Conservation (phyloP, 2,113 vertebrate genomes). For the Varanus komodoensis region DNA sequence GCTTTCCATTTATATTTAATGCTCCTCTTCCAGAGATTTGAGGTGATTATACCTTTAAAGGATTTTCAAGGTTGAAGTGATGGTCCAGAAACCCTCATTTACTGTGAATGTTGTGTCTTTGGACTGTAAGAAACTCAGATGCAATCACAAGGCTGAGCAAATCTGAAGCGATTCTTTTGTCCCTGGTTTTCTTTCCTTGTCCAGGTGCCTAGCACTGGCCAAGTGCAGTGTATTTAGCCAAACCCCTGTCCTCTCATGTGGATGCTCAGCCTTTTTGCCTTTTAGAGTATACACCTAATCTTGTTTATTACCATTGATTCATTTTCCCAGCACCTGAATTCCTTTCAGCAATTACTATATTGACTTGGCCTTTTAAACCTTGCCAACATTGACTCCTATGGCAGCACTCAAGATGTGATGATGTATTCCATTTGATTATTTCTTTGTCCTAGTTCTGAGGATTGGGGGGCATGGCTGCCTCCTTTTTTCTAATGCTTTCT, state of each 20-base stretch:
- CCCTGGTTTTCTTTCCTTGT: neutral
- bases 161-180: neutral
- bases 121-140: neutral
- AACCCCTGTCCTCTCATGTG: conserved; percentile 12
- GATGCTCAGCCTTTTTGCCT: conserved; percentile 13
- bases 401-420: neutral
- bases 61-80: neutral
- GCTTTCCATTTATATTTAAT: neutral
- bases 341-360: conserved; percentile 48
- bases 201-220: neutral
- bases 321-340: conserved; percentile 29
- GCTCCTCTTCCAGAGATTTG: neutral
- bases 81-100: neutral
- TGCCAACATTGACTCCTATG: conserved; percentile 29
- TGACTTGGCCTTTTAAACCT: conserved; percentile 51
- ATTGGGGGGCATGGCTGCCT: too few relatives aligned
- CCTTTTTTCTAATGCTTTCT: neutral
- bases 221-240: neutral
- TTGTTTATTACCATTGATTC: neutral
- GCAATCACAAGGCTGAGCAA: neutral
- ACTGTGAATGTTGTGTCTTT: neutral
- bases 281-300: conserved; percentile 17
- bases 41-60: neutral
- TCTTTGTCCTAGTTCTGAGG: neutral
- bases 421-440: neutral